Conservation (phyloP, 1,140 invertebrate genomes). For the Samia ricini region DNA sequence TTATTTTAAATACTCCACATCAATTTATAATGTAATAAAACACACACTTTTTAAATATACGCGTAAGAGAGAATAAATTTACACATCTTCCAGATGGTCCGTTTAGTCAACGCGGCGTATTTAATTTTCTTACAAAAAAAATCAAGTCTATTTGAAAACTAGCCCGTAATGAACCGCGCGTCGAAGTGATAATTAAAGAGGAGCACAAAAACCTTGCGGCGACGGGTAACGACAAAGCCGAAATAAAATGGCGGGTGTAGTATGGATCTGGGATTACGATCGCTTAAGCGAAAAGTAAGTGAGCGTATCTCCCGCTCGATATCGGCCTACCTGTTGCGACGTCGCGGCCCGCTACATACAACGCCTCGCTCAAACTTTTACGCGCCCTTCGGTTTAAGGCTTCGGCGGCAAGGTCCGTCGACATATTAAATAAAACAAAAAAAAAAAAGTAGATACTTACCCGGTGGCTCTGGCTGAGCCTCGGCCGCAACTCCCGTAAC, state of each 20-base stretch:
- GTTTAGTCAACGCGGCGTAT: neutral
- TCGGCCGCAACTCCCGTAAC: slow-evolving; percentile 36
- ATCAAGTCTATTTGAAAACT: neutral
- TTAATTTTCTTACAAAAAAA: neutral
- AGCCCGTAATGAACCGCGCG: neutral
- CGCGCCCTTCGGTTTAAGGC: slow-evolving; percentile 32
- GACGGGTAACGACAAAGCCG: neutral
- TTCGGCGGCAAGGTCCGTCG: slow-evolving; percentile 14
- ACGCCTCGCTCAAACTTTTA: slow-evolving; percentile 46
- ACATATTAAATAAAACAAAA: slow-evolving; percentile 12
- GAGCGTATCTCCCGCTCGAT: slow-evolving; percentile 54
- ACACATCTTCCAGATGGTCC: too few species aligned
- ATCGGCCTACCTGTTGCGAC: slow-evolving; percentile 59
- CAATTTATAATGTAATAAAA: neutral
- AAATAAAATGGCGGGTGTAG: slow-evolving; percentile 55
- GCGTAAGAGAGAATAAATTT: too few species aligned
- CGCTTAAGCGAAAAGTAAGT: slow-evolving; percentile 52
- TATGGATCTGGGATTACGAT: slow-evolving; percentile 42
- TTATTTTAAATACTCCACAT: too few species aligned
- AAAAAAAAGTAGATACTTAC: slow-evolving; percentile 37
- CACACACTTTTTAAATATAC: neutral
- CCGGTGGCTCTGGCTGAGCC: slow-evolving; percentile 36
- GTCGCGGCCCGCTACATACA: slow-evolving; percentile 36
- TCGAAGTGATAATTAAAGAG: neutral
- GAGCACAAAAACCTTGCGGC: neutral